Conservation (phyloP, 30 jellyfish, hydroid and myxozoan genomes). For the Morbakka virulenta region DNA sequence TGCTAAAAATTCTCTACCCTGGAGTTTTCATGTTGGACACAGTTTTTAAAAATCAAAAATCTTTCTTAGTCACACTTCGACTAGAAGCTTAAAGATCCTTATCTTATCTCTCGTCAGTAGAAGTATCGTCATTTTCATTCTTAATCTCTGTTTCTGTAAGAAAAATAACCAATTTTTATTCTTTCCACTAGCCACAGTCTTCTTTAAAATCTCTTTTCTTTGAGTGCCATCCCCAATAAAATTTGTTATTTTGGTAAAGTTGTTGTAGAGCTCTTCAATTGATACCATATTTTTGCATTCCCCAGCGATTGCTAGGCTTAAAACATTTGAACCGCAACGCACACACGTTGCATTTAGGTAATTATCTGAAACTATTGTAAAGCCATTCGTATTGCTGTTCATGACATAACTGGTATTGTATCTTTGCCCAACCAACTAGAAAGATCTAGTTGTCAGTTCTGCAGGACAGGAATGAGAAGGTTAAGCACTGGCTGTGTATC, state of each 20-base stretch:
- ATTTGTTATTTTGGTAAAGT: conserved; percentile 37
- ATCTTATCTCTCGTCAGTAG: conserved; percentile 27
- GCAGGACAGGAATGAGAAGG: too few species aligned
- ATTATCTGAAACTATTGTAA: too few species aligned
- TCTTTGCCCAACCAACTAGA: too few species aligned
- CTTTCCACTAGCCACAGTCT: conserved; percentile 43
- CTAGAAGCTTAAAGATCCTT: conserved; percentile 32
- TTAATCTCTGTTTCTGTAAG: conserved; percentile 42
- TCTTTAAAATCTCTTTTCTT: conserved; percentile 41
- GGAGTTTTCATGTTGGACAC: conserved; percentile 50
- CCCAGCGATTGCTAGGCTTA: conserved; percentile 45
- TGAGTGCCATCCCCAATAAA: conserved; percentile 49
- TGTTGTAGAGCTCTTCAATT: conserved; percentile 39
- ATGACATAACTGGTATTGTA: too few species aligned
- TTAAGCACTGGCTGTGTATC: too few species aligned
- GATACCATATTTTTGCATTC: conserved; percentile 46
- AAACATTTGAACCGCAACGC: conserved; percentile 49
- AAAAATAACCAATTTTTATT: conserved; percentile 29
- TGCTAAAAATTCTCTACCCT: conserved; percentile 43
- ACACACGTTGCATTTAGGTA: conserved; percentile 47
- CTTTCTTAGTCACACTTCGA: conserved; percentile 46
- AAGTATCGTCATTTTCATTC: conserved; percentile 30
- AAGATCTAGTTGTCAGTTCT: too few species aligned
- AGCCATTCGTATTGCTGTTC: too few species aligned
- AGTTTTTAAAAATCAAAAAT: conserved; percentile 42